phyloP scores from a whole-genome alignment of 2,888 invertebrate species.

The Drosophila suboccidentalis region DNA sequence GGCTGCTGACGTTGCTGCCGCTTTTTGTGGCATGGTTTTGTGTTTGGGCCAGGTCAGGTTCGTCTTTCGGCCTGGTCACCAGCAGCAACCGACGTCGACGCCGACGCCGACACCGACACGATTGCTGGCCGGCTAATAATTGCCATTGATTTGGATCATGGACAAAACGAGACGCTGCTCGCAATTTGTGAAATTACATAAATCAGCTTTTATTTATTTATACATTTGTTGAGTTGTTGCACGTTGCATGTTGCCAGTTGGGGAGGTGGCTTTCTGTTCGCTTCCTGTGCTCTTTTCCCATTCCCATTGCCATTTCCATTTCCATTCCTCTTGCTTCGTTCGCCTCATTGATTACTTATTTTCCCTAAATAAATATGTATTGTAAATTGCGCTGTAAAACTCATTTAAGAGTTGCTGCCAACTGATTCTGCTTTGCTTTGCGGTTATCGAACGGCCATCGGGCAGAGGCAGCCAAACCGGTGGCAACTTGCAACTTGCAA shows the following conservation, averaged over 20 bases:
- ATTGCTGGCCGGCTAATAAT: conserved; percentile 75
- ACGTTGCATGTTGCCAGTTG: conserved; percentile 6
- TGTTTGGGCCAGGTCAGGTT: conserved; percentile 64
- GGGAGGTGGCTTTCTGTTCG: not conserved
- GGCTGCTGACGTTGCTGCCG: conserved; percentile 15
- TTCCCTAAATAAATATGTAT: conserved; percentile 82
- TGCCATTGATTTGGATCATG: conserved; percentile 76
- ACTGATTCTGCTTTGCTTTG: conserved; percentile 22
- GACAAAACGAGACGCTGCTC: conserved; percentile 48
- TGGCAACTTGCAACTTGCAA: conserved; percentile 16
- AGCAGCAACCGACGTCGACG: not conserved
- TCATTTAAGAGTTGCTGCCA: conserved; percentile 40
- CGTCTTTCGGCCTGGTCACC: conserved; percentile 56
- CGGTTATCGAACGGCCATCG: conserved; percentile 72
- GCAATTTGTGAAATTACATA: conserved; percentile 82
- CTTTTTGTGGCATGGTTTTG: conserved; percentile 26
- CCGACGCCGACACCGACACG: conserved; percentile 51
- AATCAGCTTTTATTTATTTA: conserved; percentile 82
- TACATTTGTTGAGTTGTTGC: conserved; percentile 64
- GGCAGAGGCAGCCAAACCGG: conserved; percentile 28
- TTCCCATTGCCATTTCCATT: conserved; percentile 12
- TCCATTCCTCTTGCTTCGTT: conserved; percentile 5
- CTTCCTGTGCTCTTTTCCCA: conserved; percentile 21
- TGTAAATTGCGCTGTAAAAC: conserved; percentile 71
- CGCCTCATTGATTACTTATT: conserved; percentile 75